phyloP scores from a whole-genome alignment of 2,113 vertebrate genomes.

The Balaeniceps rex region DNA sequence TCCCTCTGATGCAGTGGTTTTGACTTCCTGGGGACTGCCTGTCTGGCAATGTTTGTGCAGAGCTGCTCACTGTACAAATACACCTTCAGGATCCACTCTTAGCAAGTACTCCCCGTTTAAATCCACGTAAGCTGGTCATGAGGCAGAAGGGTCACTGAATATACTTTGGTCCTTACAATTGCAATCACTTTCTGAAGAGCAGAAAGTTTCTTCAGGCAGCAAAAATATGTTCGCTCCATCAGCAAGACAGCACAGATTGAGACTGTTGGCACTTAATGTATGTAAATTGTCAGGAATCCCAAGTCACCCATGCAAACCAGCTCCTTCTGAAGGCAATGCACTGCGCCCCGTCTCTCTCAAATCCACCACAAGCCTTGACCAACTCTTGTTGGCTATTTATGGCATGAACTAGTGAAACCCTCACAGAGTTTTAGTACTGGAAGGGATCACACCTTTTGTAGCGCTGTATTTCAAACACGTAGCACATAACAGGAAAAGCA shows the following conservation, averaged over 20 bases:
- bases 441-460: not conserved
- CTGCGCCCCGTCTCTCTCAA: not conserved
- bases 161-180: not conserved
- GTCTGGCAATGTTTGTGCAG: not conserved
- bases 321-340: not conserved
- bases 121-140: not conserved
- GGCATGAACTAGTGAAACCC: not conserved
- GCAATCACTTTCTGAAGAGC: not conserved
- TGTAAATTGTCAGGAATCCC: not conserved
- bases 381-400: not conserved
- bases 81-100: not conserved
- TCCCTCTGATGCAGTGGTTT: not conserved
- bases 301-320: not conserved
- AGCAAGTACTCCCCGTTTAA: not conserved
- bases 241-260: slow-evolving; percentile 4
- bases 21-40: not conserved
- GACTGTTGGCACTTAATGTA: not conserved
- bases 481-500: not conserved
- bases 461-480: not conserved
- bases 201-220: slow-evolving; percentile 7
- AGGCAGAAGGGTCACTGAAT: not conserved
- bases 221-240: not conserved
- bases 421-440: not conserved
- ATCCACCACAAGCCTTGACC: not conserved
- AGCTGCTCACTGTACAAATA: slow-evolving; percentile 1